Conservation (phyloP, 2,888 invertebrate species). For the Metalampra italica region DNA sequence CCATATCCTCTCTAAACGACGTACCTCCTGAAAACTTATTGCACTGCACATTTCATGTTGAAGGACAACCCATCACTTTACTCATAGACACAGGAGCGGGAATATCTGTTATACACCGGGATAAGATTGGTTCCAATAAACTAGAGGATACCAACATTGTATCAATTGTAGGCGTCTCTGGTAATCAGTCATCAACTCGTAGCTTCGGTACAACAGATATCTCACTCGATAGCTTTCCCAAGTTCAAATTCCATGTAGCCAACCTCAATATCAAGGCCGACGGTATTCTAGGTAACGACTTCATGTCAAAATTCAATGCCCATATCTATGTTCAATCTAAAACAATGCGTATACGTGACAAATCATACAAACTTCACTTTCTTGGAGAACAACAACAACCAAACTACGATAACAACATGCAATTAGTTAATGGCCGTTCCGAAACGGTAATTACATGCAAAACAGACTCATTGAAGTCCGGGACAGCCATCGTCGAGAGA, state of each 20-base stretch:
- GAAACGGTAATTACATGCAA: constrained; percentile 24
- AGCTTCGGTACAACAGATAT: constrained; percentile 21
- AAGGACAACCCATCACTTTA: constrained; percentile 19
- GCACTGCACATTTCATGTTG: constrained; percentile 22
- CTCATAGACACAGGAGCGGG: constrained; percentile 24
- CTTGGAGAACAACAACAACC: constrained; percentile 13
- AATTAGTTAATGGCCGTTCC: constrained; percentile 7
- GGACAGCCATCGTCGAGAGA: constrained; percentile 21
- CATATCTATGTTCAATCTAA: constrained; percentile 26
- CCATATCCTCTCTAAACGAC: constrained; percentile 23
- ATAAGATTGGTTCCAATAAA: constrained; percentile 17
- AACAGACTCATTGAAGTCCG: constrained; percentile 13
- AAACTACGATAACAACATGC: not conserved
- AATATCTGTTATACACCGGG: constrained; percentile 16
- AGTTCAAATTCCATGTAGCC: constrained; percentile 24
- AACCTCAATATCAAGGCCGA: constrained; percentile 24
- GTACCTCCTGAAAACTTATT: constrained; percentile 26
- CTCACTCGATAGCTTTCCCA: constrained; percentile 21
- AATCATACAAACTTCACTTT: constrained; percentile 19
- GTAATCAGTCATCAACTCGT: constrained; percentile 15
- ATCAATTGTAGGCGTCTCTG: constrained; percentile 27
- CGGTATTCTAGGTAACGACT: constrained; percentile 29
- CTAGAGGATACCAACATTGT: constrained; percentile 18
- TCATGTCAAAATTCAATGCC: constrained; percentile 28
- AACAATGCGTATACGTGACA: constrained; percentile 23